Evolutionary conservation across 2,888 invertebrate genomes (phyloP), one percentile per base, ranked within the genome.

Genomic region (Leptinotarsa peninsularis): DNA sequence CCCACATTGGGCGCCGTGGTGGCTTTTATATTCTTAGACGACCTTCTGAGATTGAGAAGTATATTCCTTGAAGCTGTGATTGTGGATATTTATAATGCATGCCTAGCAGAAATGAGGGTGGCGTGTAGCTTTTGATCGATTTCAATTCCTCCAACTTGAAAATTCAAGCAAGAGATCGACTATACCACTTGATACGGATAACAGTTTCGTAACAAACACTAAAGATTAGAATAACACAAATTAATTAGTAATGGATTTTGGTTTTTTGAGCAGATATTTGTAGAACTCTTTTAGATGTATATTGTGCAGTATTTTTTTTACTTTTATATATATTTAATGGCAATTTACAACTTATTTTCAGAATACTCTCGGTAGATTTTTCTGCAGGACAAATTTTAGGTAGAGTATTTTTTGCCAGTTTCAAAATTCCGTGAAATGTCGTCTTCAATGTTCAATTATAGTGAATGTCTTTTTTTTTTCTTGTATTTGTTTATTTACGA

Each of bases 381-480:
- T 43, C 43, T 10, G 63, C 63, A 63, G 43, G 33, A 17, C n/a
- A n/a, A 43, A 58, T 63, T 63, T 63, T n/a, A 63, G 43, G 17
- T 60, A 23, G 27, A 60, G 21, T 27, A 63, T n/a, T 5, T 17
- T 33, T 43, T 43, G 17, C 43, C 27, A 23, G 49, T 74, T 70
- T 56, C 27, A 43, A 49, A 66, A 50, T 60, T 58, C 21, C 49
- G 52, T 50, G 27, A 67, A 68, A 49, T 71, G 56, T 74, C 67
- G 58, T 63, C 23, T n/a, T 63, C n/a, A 71, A 74, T 74, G 58
- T 76, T 77, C 67, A 67, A 72, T 68, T 75, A 67, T 76, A 78
- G 70, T 78, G 74, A 72, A 66, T 72, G 75, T 78, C 73, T 73
- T 78, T 77, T 73, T 77, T 80, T 79, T 77, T 80, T 79, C 13